phyloP scores from a whole-genome alignment of 2,113 vertebrate species.

The Todiramphus saurophagus region DNA sequence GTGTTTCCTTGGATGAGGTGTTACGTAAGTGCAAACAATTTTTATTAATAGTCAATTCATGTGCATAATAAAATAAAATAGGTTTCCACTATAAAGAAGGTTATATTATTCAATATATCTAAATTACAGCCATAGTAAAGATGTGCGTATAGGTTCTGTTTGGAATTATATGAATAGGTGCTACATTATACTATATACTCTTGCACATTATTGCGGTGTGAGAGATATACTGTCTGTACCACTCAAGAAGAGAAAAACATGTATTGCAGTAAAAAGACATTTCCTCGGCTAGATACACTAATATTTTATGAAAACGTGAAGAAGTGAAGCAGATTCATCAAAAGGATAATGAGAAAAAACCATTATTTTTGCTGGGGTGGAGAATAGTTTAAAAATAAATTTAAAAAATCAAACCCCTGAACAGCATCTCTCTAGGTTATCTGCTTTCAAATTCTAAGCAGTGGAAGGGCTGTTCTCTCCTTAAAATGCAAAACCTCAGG shows the following conservation, averaged over 20 bases:
- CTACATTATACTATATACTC: background rate
- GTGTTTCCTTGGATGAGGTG: background rate
- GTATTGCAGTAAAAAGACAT: slow-evolving; percentile 11
- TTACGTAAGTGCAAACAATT: background rate
- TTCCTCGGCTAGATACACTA: background rate
- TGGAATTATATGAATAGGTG: slow-evolving; percentile 31
- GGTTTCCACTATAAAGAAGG: slow-evolving; percentile 8
- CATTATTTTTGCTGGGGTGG: background rate
- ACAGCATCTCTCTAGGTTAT: background rate
- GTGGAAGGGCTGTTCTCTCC: background rate
- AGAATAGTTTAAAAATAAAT: background rate
- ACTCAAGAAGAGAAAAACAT: background rate
- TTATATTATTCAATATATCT: slow-evolving; percentile 59
- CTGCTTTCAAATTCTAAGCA: background rate
- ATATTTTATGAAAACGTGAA: slow-evolving; percentile 12
- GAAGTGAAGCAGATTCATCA: background rate
- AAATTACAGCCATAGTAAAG: slow-evolving; percentile 34
- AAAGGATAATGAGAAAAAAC: slow-evolving; percentile 6
- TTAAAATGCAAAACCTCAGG: slow-evolving; percentile 36
- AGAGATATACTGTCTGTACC: background rate
- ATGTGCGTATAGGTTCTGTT: background rate
- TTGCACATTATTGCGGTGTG: slow-evolving; percentile 16
- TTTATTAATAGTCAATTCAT: slow-evolving; percentile 61
- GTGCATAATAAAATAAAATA: slow-evolving; percentile 53
- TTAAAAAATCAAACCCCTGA: background rate